These are phyloP conservation scores for Psittacula cyanocephala DNA, from an alignment of 2,113 vertebrate genomes.

Conservation along the genomic window DNA sequence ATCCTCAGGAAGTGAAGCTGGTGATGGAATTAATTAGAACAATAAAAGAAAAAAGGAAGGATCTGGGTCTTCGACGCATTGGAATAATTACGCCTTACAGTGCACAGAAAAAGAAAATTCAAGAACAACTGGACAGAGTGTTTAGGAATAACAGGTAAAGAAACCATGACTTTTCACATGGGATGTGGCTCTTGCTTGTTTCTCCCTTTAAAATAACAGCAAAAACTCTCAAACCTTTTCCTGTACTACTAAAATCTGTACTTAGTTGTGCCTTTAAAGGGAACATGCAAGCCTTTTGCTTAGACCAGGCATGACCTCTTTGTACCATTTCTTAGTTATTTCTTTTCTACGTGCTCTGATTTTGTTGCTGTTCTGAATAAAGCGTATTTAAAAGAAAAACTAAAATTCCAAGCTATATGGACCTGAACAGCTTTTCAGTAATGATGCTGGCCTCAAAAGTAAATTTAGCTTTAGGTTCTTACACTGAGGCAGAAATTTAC, in stretches of 20 bases:
- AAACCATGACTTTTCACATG: accelerated
- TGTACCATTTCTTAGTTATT: not conserved
- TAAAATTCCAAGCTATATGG: not conserved
- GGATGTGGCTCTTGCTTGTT: not conserved
- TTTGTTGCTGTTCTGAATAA: not conserved
- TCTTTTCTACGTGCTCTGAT: not conserved
- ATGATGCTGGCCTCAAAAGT: not conserved
- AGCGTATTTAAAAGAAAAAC: not conserved
- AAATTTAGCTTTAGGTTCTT: not conserved
- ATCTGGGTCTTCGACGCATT: constrained; percentile 65
- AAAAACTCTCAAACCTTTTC: not conserved
- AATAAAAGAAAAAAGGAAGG: constrained; percentile 74
- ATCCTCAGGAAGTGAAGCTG: constrained; percentile 82
- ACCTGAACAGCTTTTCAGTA: not conserved
- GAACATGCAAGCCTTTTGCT: not conserved
- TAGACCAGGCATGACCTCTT: not conserved
- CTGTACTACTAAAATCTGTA: not conserved
- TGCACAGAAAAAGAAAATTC: constrained; percentile 82
- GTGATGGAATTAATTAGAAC: constrained; percentile 79
- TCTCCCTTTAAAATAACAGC: not conserved
- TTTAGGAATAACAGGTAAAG: constrained; percentile 70
- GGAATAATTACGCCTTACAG: constrained; percentile 89
- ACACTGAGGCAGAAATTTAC: not conserved
- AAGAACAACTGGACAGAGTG: constrained; percentile 66
- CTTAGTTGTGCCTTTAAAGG: not conserved